These are phyloP conservation scores for Coptodon bakossiorum DNA, from an alignment of 2,113 vertebrate genomes.

Conservation along the genomic window DNA sequence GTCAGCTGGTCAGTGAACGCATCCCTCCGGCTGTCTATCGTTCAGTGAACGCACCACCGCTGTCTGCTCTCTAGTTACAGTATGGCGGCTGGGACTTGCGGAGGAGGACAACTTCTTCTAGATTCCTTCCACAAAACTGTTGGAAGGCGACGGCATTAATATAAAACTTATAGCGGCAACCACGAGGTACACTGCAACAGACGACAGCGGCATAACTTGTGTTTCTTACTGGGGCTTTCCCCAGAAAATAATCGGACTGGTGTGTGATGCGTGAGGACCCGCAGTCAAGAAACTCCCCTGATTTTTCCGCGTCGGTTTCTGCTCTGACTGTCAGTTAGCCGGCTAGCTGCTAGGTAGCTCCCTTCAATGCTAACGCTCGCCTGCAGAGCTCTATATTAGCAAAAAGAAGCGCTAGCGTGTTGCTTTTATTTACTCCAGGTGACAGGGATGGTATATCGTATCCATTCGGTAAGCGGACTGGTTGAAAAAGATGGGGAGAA, in stretches of 20 bases:
- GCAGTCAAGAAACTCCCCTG: slow-evolving; percentile 56
- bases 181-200: neutral
- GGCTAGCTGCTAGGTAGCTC: slow-evolving; percentile 37
- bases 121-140: slow-evolving; percentile 51
- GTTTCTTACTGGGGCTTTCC: neutral
- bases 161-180: neutral
- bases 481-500: slow-evolving; percentile 12
- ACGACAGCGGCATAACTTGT: neutral
- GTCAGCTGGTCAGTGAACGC: slow-evolving; percentile 30
- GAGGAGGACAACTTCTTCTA: slow-evolving; percentile 67
- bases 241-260: neutral
- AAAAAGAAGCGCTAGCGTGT: neutral
- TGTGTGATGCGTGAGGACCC: slow-evolving; percentile 52
- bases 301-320: slow-evolving; percentile 59
- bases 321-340: slow-evolving; percentile 62
- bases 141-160: slow-evolving; percentile 26
- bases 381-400: neutral
- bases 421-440: neutral
- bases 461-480: slow-evolving; percentile 28
- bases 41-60: slow-evolving; percentile 44
- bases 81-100: slow-evolving; percentile 68
- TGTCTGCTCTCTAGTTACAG: slow-evolving; percentile 59
- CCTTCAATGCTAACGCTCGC: slow-evolving; percentile 15
- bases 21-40: slow-evolving; percentile 20
- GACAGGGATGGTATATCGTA: slow-evolving; percentile 43